Percentiles rank a stretch among this genome's conserved stretches.
These are phyloP conservation scores for Epinephelus coioides DNA, from an alignment of 2,797 vertebrate genomes.

Conservation along the genomic window DNA sequence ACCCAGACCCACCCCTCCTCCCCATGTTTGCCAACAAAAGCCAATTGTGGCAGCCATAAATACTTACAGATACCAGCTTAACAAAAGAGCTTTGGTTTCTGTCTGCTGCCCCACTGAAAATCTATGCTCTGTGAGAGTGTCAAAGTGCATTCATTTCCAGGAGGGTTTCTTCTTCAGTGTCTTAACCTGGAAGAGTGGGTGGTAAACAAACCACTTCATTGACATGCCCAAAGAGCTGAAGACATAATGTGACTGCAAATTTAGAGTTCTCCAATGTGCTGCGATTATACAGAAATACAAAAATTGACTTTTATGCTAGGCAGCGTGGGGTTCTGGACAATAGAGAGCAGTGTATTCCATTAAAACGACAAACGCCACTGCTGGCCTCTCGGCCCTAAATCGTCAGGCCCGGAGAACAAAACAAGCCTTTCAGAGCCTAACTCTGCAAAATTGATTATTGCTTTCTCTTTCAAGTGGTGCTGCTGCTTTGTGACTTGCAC, in stretches of 20 bases:
- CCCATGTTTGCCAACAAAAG: slow-evolving; percentile 82
- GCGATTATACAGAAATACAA: slow-evolving; percentile 68
- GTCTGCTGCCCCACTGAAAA: slow-evolving; percentile 65
- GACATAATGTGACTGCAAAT: slow-evolving; percentile 58
- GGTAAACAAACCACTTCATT: slow-evolving; percentile 55
- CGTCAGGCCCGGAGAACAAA: slow-evolving; percentile 72
- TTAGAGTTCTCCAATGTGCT: slow-evolving; percentile 46
- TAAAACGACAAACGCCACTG: slow-evolving; percentile 72
- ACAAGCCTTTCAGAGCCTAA: slow-evolving; percentile 76
- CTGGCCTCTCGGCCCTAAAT: slow-evolving; percentile 64
- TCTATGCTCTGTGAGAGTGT: slow-evolving; percentile 53
- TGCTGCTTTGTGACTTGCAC: slow-evolving; percentile 84
- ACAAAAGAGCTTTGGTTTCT: slow-evolving; percentile 77
- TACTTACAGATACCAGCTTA: slow-evolving; percentile 80
- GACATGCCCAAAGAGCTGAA: slow-evolving; percentile 21
- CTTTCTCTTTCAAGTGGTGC: slow-evolving; percentile 81
- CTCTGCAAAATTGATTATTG: slow-evolving; percentile 85
- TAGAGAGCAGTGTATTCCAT: slow-evolving; percentile 72
- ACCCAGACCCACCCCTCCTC: slow-evolving; percentile 42
- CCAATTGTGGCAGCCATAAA: slow-evolving; percentile 80
- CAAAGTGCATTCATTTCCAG: slow-evolving; percentile 49
- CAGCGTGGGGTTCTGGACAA: slow-evolving; percentile 71
- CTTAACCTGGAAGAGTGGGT: slow-evolving; percentile 58
- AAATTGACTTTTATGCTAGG: slow-evolving; percentile 64
- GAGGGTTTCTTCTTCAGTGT: slow-evolving; percentile 47